Base-by-base conservation (phyloP, 2,888 invertebrate species). In the Tuta absoluta region DNA sequence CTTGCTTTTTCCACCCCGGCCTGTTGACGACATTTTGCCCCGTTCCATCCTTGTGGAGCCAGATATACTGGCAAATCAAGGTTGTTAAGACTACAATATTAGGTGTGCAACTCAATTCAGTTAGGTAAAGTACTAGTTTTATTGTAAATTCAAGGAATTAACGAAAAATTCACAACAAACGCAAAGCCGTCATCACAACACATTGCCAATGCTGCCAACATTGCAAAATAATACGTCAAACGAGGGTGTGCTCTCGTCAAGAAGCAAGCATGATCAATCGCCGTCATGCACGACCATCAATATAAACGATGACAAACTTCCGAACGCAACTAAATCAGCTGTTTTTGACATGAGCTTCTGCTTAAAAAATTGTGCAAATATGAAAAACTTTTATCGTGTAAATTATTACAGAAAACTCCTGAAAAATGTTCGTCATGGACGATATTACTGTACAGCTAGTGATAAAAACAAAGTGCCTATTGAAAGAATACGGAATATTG, bases 401-500 rank as follows among this genome's bases (percentile, higher is more conserved):
- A 89, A 84, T 74, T 82, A 82, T 74, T 87, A 86, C 72, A 85
- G 81, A 79, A 87, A 83, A 75, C 64, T 89, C n/a, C 63, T 83
- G 0, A 87, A 81, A 78, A 79, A 83, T 79, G 77, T 68, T 0
- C 73, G 74, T 1, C 64, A 79, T 21, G 79, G 86, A 57, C 77
- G 77, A 65, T 85, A 78, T 71, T 83, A 75, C 63, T 79, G 78
- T 21, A 76, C 69, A 41, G 66, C 67, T 48, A 73, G 74, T 37
- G 67, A 65, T 2, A 77, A 71, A 19, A 72, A 73, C 41, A 73
- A 72, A 66, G 74, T 67, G 19, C 72, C 70, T 48, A 77, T 85
- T 4, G 84, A 91, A 68, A 93, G 92, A 75, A 95, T 96, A 67
- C 93, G 98, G 67, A 98, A 98, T 84, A 96, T 98, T 75, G 98